Evolutionary conservation across 1,140 invertebrate genomes (phyloP), one percentile per base, ranked within the genome.

Genomic region (Penaeus indicus): DNA sequence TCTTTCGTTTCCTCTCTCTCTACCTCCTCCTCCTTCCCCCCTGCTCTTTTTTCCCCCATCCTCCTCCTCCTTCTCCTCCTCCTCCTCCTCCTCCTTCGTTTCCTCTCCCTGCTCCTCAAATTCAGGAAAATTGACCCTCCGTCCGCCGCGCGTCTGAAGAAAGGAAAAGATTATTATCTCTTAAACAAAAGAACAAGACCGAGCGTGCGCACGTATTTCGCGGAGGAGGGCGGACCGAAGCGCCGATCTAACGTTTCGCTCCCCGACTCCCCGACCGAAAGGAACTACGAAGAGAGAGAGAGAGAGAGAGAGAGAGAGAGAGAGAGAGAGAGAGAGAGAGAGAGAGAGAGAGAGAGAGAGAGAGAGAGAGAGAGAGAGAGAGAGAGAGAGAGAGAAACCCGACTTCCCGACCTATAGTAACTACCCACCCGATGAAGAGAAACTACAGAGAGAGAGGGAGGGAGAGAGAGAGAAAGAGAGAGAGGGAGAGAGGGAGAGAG

Each of bases 301-400:
- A 61, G 47, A 61, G 47, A 81, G 32, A 10, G 8, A 79, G 10
- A 42, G 32, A 42, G 78, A 79, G 78, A 42, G 78, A 79, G 78
- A 42, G 78, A 79, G 78, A 42, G 78, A 79, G 78, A 42, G 78
- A 79, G 78, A 42, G 78, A 79, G 78, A 42, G 72, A 75, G 72
- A 19, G 72, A 75, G 18, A 75, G 72, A 19, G 72, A 75, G 72
- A 19, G 72, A 75, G 72, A 19, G 72, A 75, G 72, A 19, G 72
- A 75, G 72, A 19, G 72, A 75, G 72, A 19, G 72, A 75, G 72
- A 19, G 72, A 75, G 72, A 19, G 72, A 75, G 72, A 19, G 72
- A 75, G 72, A 19, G 18, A 19, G 72, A 19, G 18, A 19, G 72
- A 19, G 18, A 19, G 72, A 21, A 7, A 18, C 69, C 69, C 69